phyloP scores from a whole-genome alignment of 2,113 vertebrate genomes.

The Sisor rabdophorus region DNA sequence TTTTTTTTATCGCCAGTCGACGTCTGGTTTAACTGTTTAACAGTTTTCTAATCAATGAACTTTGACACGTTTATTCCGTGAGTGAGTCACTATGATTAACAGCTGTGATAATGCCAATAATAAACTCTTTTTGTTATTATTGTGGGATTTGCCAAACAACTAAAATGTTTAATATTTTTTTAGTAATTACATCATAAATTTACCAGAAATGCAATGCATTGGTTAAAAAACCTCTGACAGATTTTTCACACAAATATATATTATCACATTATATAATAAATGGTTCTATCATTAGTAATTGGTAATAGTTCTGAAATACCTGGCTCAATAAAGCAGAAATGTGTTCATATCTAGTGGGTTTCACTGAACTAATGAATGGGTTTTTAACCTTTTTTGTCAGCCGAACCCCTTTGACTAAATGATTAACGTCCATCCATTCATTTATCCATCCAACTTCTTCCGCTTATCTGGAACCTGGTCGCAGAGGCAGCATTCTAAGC shows the following conservation, averaged over 20 bases:
- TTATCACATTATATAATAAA: neutral
- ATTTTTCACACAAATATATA: neutral
- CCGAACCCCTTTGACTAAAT: no score
- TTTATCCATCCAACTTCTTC: no score
- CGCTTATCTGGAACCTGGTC: no score
- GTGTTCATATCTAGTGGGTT: neutral
- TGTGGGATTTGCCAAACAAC: neutral
- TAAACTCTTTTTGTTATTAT: neutral
- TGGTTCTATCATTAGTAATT: neutral
- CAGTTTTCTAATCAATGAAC: neutral
- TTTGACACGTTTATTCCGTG: neutral
- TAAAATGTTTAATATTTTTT: neutral
- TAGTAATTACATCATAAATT: neutral
- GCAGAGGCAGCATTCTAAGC: no score
- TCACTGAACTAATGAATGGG: neutral
- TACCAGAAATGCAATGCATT: neutral
- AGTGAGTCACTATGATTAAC: neutral
- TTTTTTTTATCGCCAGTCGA: neutral
- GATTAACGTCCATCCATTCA: no score
- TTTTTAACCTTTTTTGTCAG: no score
- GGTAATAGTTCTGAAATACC: neutral
- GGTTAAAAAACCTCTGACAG: neutral
- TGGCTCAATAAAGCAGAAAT: neutral
- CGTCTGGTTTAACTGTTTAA: neutral
- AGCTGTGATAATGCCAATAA: slow-evolving; percentile 9